phyloP scores from a whole-genome alignment of 2,113 vertebrate genomes.

The Pholis gunnellus region DNA sequence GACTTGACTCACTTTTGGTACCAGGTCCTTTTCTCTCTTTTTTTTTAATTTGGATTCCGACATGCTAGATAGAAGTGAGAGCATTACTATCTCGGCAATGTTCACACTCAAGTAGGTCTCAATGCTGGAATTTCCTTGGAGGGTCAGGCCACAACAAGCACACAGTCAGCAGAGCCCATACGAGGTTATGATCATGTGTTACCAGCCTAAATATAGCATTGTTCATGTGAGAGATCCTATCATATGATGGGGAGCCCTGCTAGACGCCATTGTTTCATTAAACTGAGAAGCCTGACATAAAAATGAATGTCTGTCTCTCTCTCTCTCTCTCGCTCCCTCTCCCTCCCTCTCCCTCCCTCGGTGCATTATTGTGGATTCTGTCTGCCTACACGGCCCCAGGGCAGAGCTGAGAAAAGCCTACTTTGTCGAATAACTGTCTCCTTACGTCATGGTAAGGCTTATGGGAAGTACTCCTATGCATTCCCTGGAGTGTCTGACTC shows the following conservation, averaged over 20 bases:
- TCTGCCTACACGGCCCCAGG: conserved; percentile 57
- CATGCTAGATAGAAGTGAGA: background rate
- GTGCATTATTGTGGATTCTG: conserved; percentile 57
- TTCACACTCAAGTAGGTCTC: background rate
- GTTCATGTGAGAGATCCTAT: conserved; percentile 20
- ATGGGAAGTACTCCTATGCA: conserved; percentile 69
- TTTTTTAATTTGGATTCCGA: background rate
- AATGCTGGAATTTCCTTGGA: background rate
- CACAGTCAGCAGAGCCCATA: conserved; percentile 16
- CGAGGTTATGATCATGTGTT: conserved; percentile 43
- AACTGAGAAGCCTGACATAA: conserved; percentile 18
- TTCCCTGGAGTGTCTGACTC: conserved; percentile 64
- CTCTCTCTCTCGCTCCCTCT: no score
- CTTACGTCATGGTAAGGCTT: conserved; percentile 71
- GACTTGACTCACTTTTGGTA: background rate
- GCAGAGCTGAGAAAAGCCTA: conserved; percentile 68
- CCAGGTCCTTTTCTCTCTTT: background rate
- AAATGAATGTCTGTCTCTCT: no score
- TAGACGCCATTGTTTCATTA: conserved; percentile 26
- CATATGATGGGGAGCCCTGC: conserved; percentile 38
- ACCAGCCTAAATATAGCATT: conserved; percentile 42
- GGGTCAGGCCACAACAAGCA: conserved; percentile 1
- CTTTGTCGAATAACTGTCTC: conserved; percentile 75
- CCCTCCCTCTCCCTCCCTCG: conserved; percentile 8
- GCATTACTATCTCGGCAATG: background rate